These are phyloP conservation scores for Schizopygopsis malacanthus DNA, from an alignment of 2,797 vertebrate genomes.

Conservation along the genomic window DNA sequence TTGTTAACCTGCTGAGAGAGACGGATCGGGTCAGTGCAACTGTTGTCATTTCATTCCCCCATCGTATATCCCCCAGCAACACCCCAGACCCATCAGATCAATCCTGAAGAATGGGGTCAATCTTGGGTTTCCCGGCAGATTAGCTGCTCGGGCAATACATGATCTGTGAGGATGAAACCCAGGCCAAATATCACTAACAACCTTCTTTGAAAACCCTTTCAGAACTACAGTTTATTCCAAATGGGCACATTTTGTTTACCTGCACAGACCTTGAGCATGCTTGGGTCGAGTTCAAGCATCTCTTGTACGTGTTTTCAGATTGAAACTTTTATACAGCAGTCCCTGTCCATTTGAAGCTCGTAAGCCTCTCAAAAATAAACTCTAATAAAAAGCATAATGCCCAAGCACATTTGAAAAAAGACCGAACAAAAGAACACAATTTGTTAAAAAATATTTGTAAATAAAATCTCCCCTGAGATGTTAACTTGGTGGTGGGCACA, in stretches of 20 bases:
- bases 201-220: slow-evolving; percentile 36
- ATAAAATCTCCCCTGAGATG: slow-evolving; percentile 37
- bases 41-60: slow-evolving; percentile 52
- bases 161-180: slow-evolving; percentile 41
- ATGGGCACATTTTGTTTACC: slow-evolving; percentile 41
- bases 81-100: slow-evolving; percentile 52
- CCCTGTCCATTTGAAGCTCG: neutral
- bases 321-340: neutral
- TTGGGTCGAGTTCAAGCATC: slow-evolving; percentile 35
- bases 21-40: slow-evolving; percentile 61
- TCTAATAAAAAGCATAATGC: neutral
- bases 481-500: slow-evolving; percentile 49
- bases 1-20: slow-evolving; percentile 56
- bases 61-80: slow-evolving; percentile 23
- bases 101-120: slow-evolving; percentile 63
- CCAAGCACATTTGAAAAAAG: slow-evolving; percentile 27
- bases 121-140: slow-evolving; percentile 53
- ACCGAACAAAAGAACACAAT: neutral
- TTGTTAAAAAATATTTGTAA: neutral
- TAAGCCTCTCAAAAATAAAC: neutral
- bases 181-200: slow-evolving; percentile 31
- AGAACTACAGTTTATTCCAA: slow-evolving; percentile 17
- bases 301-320: slow-evolving; percentile 1
- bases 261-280: neutral
- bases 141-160: slow-evolving; percentile 57